phyloP scores from a whole-genome alignment of 2,888 invertebrate species.

The Cyclophora albipunctata region DNA sequence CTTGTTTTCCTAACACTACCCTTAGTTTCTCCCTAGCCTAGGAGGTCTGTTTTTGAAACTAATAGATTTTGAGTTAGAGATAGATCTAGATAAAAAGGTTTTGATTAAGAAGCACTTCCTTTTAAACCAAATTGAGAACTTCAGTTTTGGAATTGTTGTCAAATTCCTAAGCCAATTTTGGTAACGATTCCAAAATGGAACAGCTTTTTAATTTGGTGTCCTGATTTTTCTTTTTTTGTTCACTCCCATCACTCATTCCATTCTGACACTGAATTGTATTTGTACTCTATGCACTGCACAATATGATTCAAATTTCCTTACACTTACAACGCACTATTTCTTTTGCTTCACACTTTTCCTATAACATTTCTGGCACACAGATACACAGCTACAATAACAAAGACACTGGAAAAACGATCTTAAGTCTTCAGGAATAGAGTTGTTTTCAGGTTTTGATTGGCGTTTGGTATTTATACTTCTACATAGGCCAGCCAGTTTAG shows the following conservation, averaged over 20 bases:
- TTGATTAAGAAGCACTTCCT: constrained; percentile 4
- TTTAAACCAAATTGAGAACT: constrained; percentile 2
- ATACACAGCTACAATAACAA: constrained; percentile 32
- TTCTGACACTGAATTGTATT: constrained; percentile 42
- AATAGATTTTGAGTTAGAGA: constrained; percentile 4
- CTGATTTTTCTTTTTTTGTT: background rate
- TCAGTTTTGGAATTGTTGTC: constrained; percentile 5
- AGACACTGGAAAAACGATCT: constrained; percentile 30
- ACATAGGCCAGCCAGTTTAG: constrained; percentile 71
- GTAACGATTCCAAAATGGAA: no score
- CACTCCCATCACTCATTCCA: constrained; percentile 45
- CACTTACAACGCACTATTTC: constrained; percentile 52
- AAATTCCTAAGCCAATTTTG: no score
- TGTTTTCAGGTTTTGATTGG: constrained; percentile 37
- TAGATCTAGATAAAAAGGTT: no score
- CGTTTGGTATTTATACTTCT: constrained; percentile 66
- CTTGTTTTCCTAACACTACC: constrained; percentile 1
- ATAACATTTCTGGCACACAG: constrained; percentile 54
- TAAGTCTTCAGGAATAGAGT: constrained; percentile 25
- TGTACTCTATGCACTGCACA: constrained; percentile 70
- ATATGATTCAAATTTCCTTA: constrained; percentile 64
- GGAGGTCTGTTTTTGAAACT: constrained; percentile 23
- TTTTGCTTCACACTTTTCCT: constrained; percentile 51
- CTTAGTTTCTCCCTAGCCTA: background rate
- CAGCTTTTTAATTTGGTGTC: no score